These are phyloP conservation scores for Chloroclysta siterata DNA, from an alignment of 2,888 invertebrate species.

Conservation along the genomic window DNA sequence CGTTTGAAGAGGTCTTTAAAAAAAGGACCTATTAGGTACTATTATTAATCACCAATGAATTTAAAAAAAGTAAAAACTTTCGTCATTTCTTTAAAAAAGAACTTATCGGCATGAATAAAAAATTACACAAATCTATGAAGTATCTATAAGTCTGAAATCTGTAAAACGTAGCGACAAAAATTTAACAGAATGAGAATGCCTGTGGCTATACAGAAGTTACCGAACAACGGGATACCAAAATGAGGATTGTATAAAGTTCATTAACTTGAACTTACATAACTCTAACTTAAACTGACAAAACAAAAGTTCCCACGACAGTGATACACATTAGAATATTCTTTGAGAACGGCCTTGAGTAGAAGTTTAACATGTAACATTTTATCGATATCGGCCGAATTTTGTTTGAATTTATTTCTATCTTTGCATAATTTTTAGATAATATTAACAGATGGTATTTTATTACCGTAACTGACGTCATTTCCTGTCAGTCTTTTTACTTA, in stretches of 20 bases:
- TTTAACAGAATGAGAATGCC: too few species aligned
- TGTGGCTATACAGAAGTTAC: too few species aligned
- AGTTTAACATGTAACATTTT: constrained; percentile 19
- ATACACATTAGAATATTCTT: constrained; percentile 9
- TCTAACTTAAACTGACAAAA: constrained; percentile 1
- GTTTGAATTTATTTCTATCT: constrained; percentile 5
- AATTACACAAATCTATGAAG: too few species aligned
- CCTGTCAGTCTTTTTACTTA: constrained; percentile 9
- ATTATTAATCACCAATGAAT: too few species aligned
- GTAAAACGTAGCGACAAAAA: too few species aligned
- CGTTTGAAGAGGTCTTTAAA: too few species aligned
- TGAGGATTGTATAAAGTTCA: neutral
- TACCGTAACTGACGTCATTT: constrained; percentile 5
- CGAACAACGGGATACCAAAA: too few species aligned
- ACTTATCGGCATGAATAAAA: too few species aligned
- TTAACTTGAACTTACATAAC: constrained; percentile 7
- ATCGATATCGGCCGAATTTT: constrained; percentile 7
- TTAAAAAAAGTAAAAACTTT: too few species aligned
- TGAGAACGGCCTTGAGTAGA: constrained; percentile 23
- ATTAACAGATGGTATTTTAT: neutral
- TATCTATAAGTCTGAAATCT: too few species aligned
- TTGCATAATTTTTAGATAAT: constrained; percentile 13
- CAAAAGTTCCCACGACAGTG: constrained; percentile 21
- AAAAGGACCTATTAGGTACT: too few species aligned
- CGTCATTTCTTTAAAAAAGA: too few species aligned